phyloP scores from a whole-genome alignment of 2,888 invertebrate species.

The Chelonus formosanus region DNA sequence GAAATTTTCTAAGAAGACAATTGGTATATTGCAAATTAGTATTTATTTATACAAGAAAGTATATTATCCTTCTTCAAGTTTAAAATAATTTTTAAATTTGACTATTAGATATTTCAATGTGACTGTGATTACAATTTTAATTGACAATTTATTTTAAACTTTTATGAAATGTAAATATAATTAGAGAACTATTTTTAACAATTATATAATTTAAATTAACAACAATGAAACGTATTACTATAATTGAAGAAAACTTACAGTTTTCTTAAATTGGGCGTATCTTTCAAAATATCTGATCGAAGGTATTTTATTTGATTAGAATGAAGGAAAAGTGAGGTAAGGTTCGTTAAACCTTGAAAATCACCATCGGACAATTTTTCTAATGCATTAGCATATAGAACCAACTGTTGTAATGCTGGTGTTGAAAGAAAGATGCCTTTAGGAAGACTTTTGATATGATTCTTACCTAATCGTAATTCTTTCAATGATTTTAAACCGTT shows the following conservation, averaged over 20 bases:
- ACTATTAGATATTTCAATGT: no score
- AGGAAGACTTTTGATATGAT: slow-evolving; percentile 70
- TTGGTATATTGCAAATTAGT: no score
- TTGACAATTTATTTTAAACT: no score
- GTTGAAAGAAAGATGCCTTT: slow-evolving; percentile 71
- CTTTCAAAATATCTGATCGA: slow-evolving; percentile 72
- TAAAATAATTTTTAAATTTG: no score
- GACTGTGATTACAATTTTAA: no score
- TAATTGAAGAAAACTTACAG: slow-evolving; percentile 68
- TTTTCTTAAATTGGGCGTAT: slow-evolving; percentile 74
- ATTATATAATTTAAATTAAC: no score
- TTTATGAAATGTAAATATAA: no score
- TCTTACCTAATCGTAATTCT: slow-evolving; percentile 76
- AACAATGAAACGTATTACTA: no score
- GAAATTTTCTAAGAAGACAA: no score
- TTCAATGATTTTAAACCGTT: slow-evolving; percentile 62
- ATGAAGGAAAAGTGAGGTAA: slow-evolving; percentile 75
- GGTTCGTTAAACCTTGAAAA: slow-evolving; percentile 72
- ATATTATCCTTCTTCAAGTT: no score
- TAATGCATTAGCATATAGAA: slow-evolving; percentile 75
- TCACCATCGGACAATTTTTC: slow-evolving; percentile 71
- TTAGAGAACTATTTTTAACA: not conserved
- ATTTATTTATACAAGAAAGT: no score
- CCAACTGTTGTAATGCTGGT: slow-evolving; percentile 72
- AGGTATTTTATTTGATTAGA: slow-evolving; percentile 76